These are phyloP conservation scores for Graptemys geographica DNA, from an alignment of 2,797 vertebrate species.

Conservation along the genomic window DNA sequence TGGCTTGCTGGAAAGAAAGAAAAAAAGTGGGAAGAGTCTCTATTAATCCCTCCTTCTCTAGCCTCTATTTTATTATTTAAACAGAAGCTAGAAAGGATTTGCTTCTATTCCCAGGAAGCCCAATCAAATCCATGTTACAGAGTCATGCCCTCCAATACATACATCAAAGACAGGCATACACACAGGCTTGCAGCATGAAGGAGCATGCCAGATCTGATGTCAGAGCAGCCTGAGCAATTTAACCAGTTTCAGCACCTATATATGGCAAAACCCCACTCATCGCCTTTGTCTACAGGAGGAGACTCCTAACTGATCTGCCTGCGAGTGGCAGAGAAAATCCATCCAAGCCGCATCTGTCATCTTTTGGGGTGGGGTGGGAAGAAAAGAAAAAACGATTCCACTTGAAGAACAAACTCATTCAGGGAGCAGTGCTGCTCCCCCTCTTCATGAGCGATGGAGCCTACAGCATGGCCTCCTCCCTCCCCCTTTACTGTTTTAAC, in stretches of 20 bases:
- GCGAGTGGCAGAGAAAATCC: neutral
- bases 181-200: neutral
- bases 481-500: neutral
- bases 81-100: neutral
- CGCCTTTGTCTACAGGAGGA: neutral
- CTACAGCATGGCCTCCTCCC: neutral
- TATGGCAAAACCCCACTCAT: neutral
- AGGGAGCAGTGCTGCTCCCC: neutral
- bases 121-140: neutral
- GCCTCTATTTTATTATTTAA: neutral
- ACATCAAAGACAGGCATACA: fast-evolving
- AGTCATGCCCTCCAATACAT: fast-evolving
- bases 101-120: neutral
- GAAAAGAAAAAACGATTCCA: neutral
- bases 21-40: neutral
- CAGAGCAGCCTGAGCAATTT: neutral
- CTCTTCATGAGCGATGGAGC: neutral
- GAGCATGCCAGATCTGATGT: neutral
- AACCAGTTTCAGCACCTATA: fast-evolving
- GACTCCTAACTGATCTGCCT: neutral
- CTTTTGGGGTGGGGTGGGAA: neutral
- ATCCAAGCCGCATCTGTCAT: neutral
- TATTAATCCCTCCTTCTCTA: neutral
- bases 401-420: neutral
- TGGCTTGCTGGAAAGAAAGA: neutral